Evolutionary conservation across 2,888 invertebrate genomes (phyloP), one percentile per base, ranked within the genome.

Genomic region (Trachelus tabidus): DNA sequence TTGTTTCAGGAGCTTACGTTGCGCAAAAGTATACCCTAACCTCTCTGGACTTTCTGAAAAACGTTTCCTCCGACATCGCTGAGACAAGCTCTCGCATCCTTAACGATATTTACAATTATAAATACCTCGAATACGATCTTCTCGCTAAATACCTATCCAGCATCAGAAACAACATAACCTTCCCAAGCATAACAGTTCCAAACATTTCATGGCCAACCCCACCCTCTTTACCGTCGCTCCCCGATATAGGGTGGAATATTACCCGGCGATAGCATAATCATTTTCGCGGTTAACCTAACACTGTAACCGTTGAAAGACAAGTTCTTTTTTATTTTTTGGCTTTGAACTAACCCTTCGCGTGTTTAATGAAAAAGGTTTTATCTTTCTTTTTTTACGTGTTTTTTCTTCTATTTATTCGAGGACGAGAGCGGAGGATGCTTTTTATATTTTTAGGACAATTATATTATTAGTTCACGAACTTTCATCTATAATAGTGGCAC

Each of bases 1-100:
- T 90, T 91, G 91, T 92, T 92, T 89, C 91, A 92, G 91, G 91
- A 85, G 84, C 89, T 88, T 90, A 89, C 89, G 77, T 89, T 88
- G 86, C 87, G 85, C 88, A 89, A 88, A 89, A 87, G 82, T 85
- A 91, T 87, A 86, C 89, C 87, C 88, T 89, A 88, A 86, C 85
- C 83, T 86, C 82, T 87, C 85, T 88, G 89, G 89, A 91, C 83
- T 88, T 87, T 85, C 87, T 90, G 83, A 87, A 87, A 85, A 89
- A 89, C 86, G 85, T 88, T 86, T 84, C 85, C 78, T 82, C 89
- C 79, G 87, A 82, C 85, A 85, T 89, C 85, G 87, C 87, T 83
- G 86, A 89, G 84, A 89, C 86, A 82, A 87, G 87, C 84, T 86
- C 85, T 87, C 85, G 83, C 85, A 85, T 88, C 85, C 85, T 87